Evolutionary conservation across 2,113 vertebrate species (phyloP).

Genomic region (Speoplatyrhinus poulsoni): DNA sequence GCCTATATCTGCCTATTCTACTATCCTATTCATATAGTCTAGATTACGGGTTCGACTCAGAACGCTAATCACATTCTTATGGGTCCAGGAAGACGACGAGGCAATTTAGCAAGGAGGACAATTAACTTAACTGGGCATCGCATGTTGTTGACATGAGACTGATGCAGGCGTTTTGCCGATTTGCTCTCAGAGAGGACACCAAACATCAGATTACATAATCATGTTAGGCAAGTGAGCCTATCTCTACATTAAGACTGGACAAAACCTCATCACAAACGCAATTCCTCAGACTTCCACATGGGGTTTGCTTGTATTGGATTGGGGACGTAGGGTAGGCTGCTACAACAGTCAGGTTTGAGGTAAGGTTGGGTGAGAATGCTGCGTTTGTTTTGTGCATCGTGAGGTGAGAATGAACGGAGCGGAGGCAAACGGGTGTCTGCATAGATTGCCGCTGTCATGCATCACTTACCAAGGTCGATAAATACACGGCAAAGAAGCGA

Average conservation of each 20-base stretch:
- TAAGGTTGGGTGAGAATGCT: not conserved
- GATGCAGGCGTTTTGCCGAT: not conserved
- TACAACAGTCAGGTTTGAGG: not conserved
- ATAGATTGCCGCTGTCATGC: constrained; percentile 38
- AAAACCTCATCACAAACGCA: not conserved
- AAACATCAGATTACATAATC: not conserved
- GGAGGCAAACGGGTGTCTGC: constrained; percentile 38
- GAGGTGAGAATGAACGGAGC: constrained; percentile 23
- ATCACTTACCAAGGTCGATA: constrained; percentile 51
- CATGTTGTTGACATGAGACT: too few species aligned
- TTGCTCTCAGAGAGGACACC: not conserved
- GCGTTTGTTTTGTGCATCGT: not conserved
- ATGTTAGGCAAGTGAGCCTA: not conserved
- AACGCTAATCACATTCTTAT: too few species aligned
- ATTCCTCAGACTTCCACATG: not conserved
- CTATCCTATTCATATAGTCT: too few species aligned
- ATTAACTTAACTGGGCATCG: too few species aligned
- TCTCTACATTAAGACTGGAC: not conserved
- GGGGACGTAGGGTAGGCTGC: not conserved
- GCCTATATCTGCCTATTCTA: too few species aligned
- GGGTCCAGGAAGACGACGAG: too few species aligned
- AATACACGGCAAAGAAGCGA: constrained; percentile 51
- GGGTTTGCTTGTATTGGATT: not conserved
- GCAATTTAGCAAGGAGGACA: too few species aligned
- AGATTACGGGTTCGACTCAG: too few species aligned